A percentile compares a stretch with the other conserved stretches of the same genome.
Evolutionary conservation across 2,888 invertebrate species (phyloP).

Genomic region (Fragum fragum): DNA sequence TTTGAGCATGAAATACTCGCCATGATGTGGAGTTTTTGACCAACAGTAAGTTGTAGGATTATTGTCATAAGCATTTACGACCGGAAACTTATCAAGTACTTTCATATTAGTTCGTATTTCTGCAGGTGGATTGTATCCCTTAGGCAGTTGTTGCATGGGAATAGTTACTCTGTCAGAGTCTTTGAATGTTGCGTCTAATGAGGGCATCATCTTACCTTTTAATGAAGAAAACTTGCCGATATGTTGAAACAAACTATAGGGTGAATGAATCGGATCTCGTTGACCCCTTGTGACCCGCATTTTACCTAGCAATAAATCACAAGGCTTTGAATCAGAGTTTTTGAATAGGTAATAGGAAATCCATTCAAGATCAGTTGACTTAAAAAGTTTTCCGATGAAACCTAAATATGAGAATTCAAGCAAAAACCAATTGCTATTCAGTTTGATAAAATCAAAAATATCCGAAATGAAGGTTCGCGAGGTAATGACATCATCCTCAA

Average conservation of each 20-base stretch:
- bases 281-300: constrained; percentile 67
- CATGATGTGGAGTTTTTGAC: constrained; percentile 52
- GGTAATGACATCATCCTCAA: constrained; percentile 86
- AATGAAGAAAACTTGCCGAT: constrained; percentile 71
- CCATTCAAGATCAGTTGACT: constrained; percentile 64
- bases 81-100: constrained; percentile 66
- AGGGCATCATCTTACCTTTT: constrained; percentile 65
- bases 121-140: constrained; percentile 83
- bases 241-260: constrained; percentile 72
- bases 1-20: constrained; percentile 58
- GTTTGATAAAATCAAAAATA: constrained; percentile 82
- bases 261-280: constrained; percentile 50
- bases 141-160: constrained; percentile 36
- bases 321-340: constrained; percentile 70
- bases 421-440: constrained; percentile 62
- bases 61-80: constrained; percentile 81
- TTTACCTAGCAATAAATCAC: constrained; percentile 70
- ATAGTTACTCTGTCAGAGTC: constrained; percentile 39
- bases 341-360: constrained; percentile 82
- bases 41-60: constrained; percentile 57
- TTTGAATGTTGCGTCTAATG: constrained; percentile 67
- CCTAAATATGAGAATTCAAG: constrained; percentile 74
- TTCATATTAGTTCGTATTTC: constrained; percentile 83
- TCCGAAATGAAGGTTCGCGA: constrained; percentile 81
- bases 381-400: constrained; percentile 76